Evolutionary conservation across 2,888 invertebrate species (phyloP).

Genomic region (Cosmopolites sordidus): DNA sequence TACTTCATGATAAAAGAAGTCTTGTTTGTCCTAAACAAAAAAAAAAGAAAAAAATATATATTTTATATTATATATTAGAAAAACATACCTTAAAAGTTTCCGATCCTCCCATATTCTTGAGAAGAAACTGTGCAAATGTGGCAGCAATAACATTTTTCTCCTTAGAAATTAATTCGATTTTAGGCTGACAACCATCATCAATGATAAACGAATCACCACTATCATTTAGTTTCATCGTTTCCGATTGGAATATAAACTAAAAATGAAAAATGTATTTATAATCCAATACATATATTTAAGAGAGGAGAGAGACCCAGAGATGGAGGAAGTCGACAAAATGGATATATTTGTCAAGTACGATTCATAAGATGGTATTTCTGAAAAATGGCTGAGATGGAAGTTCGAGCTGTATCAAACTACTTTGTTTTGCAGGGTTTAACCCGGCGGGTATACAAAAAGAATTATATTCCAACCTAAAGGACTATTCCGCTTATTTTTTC

Average conservation of each 20-base stretch:
- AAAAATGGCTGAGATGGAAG: too few relatives aligned
- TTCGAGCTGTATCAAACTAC: too few relatives aligned
- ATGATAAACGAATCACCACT: slow-evolving; percentile 67
- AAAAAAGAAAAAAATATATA: too few relatives aligned
- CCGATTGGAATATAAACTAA: slow-evolving; percentile 63
- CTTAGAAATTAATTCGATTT: slow-evolving; percentile 74
- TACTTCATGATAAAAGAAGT: slow-evolving; percentile 67
- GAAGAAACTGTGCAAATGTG: slow-evolving; percentile 83
- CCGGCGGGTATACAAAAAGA: too few relatives aligned
- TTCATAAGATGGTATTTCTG: too few relatives aligned
- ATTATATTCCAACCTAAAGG: too few relatives aligned
- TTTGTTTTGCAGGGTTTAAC: too few relatives aligned
- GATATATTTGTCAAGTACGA: too few relatives aligned
- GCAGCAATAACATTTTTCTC: slow-evolving; percentile 90
- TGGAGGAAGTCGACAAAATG: too few relatives aligned
- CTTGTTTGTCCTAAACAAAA: slow-evolving; percentile 37
- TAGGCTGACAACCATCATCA: slow-evolving; percentile 88
- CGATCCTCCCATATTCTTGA: slow-evolving; percentile 92
- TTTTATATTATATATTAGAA: neutral
- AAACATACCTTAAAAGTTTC: slow-evolving; percentile 73
- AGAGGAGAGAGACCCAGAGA: too few relatives aligned
- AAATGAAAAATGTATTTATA: slow-evolving; percentile 38
- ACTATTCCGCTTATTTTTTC: too few relatives aligned
- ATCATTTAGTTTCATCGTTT: slow-evolving; percentile 54
- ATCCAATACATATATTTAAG: too few relatives aligned